phyloP scores from a whole-genome alignment of 2,888 invertebrate species.

The Anthophora plumipes region DNA sequence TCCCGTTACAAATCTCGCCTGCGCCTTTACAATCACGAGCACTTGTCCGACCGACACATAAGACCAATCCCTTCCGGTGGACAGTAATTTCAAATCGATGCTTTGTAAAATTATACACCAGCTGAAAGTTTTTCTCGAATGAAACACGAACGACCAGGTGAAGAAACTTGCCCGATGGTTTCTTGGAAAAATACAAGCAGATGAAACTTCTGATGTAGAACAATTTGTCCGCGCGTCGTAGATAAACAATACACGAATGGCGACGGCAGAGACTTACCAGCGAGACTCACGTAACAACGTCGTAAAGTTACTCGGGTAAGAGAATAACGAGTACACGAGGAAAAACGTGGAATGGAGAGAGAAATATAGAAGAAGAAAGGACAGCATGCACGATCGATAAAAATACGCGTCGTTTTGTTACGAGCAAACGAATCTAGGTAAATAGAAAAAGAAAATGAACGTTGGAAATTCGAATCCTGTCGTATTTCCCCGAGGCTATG shows the following conservation, averaged over 20 bases:
- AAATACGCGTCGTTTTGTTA: not conserved
- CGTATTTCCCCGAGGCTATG: not conserved
- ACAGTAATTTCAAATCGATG: conserved; percentile 13
- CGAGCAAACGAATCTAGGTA: not conserved
- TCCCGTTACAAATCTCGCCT: conserved; percentile 19
- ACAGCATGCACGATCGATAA: not conserved
- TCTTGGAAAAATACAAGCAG: conserved; percentile 4
- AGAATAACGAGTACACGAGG: not conserved
- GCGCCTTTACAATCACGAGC: too few relatives aligned
- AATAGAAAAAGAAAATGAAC: not conserved
- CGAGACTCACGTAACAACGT: conserved; percentile 8
- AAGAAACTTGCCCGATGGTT: not conserved
- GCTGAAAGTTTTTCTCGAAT: not conserved
- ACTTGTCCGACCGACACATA: too few relatives aligned
- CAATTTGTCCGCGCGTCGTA: conserved; percentile 14
- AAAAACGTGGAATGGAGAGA: not conserved
- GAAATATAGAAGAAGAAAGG: not conserved
- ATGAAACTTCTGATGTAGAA: conserved; percentile 8
- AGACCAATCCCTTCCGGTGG: not conserved
- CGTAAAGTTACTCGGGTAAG: not conserved
- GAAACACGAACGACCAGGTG: not conserved
- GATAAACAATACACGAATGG: conserved; percentile 5
- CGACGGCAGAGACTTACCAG: not conserved
- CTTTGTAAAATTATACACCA: conserved; percentile 22
- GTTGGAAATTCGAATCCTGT: not conserved